phyloP scores from a whole-genome alignment of 2,113 vertebrate genomes.

The Galeopterus variegatus region DNA sequence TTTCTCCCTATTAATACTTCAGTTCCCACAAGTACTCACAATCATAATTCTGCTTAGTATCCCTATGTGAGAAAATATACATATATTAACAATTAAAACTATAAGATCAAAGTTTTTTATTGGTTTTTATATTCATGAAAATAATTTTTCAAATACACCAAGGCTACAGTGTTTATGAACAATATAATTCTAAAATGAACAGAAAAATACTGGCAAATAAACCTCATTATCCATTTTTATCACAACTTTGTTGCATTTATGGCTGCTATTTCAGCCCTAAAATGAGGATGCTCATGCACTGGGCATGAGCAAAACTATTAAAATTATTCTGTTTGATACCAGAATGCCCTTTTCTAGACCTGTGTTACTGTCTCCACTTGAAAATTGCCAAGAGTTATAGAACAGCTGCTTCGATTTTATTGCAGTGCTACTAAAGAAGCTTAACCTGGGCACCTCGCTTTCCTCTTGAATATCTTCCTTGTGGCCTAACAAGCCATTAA shows the following conservation, averaged over 20 bases:
- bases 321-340: conserved; percentile 19
- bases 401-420: conserved; percentile 28
- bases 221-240: conserved; percentile 63
- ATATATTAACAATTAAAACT: conserved; percentile 35
- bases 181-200: background rate
- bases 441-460: background rate
- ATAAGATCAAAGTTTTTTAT: background rate
- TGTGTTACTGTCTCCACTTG: conserved; percentile 44
- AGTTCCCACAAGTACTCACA: background rate
- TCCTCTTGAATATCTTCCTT: background rate
- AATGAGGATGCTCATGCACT: background rate
- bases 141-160: background rate
- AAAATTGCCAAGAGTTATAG: conserved; percentile 54
- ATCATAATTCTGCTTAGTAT: background rate
- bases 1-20: background rate
- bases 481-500: conserved; percentile 13
- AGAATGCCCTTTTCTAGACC: conserved; percentile 35
- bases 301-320: conserved; percentile 55
- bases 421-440: background rate
- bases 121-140: background rate
- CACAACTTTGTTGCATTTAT: background rate
- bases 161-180: conserved; percentile 34
- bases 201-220: background rate
- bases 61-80: rapidly evolving
- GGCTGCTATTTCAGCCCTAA: background rate